Conservation (phyloP, 1,140 invertebrate species). For the Periplaneta americana region DNA sequence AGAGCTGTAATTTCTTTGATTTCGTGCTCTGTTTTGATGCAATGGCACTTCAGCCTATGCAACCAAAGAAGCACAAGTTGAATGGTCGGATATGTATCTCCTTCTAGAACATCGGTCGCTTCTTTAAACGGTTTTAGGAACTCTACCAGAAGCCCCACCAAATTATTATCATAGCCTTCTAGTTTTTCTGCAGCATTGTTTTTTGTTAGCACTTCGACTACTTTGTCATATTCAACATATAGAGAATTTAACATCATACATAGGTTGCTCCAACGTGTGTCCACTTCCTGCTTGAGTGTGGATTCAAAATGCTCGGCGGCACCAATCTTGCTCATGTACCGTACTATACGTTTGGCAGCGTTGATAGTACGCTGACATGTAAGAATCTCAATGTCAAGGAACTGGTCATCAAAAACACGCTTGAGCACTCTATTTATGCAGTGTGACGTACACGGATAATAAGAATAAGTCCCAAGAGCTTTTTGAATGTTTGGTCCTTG, state of each 20-base stretch:
- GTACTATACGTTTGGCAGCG: neutral
- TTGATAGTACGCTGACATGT: neutral
- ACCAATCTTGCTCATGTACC: neutral
- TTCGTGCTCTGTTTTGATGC: neutral
- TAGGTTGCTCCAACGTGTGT: neutral
- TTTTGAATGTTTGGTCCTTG: neutral
- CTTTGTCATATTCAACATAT: neutral
- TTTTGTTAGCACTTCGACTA: neutral
- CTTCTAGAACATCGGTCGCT: neutral
- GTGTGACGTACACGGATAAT: neutral
- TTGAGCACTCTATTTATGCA: neutral
- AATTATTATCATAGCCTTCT: neutral
- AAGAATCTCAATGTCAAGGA: neutral
- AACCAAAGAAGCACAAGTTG: neutral
- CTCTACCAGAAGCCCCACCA: too few species aligned
- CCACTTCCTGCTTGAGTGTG: neutral
- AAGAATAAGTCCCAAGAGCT: neutral
- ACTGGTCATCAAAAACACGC: neutral
- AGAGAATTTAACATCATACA: neutral
- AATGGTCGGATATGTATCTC: neutral
- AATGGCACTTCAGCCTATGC: neutral
- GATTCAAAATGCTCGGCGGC: neutral
- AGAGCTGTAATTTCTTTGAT: neutral
- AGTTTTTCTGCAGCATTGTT: neutral
- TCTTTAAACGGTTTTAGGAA: neutral